Evolutionary conservation across 2,888 invertebrate genomes (phyloP).

Genomic region (Melinaea menophilus): DNA sequence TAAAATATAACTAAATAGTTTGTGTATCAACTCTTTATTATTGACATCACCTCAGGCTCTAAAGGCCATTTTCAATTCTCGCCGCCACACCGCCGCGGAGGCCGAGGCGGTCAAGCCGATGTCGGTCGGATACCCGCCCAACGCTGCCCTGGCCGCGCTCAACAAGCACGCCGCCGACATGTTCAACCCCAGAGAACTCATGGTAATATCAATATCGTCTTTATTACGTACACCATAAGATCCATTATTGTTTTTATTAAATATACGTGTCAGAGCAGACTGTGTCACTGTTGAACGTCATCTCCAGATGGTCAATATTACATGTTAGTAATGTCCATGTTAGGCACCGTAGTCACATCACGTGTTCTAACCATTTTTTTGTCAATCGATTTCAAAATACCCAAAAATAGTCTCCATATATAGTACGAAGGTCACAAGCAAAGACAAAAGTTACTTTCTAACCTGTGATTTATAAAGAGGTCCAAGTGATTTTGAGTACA

Average conservation of each 20-base stretch:
- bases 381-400: no score
- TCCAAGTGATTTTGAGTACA: no score
- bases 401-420: no score
- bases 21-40: neutral
- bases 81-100: conserved; percentile 76
- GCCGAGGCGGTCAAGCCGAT: conserved; percentile 75
- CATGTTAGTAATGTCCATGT: neutral
- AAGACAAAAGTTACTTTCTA: no score
- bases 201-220: conserved; percentile 75
- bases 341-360: no score
- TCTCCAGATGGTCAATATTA: neutral
- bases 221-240: neutral
- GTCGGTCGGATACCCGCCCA: conserved; percentile 90
- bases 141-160: conserved; percentile 98
- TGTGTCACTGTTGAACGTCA: no score
- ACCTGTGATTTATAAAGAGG: no score
- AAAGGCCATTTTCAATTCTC: conserved; percentile 80
- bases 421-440: no score
- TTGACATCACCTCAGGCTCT: conserved; percentile 66
- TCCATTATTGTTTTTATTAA: neutral
- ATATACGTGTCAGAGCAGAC: no score
- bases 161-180: conserved; percentile 95
- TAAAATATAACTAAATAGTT: neutral
- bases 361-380: no score
- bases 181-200: conserved; percentile 92